Percentiles rank a stretch among this genome's conserved stretches.
These are phyloP conservation scores for Pinctada fucata DNA, from an alignment of 2,888 invertebrate genomes.

Conservation along the genomic window DNA sequence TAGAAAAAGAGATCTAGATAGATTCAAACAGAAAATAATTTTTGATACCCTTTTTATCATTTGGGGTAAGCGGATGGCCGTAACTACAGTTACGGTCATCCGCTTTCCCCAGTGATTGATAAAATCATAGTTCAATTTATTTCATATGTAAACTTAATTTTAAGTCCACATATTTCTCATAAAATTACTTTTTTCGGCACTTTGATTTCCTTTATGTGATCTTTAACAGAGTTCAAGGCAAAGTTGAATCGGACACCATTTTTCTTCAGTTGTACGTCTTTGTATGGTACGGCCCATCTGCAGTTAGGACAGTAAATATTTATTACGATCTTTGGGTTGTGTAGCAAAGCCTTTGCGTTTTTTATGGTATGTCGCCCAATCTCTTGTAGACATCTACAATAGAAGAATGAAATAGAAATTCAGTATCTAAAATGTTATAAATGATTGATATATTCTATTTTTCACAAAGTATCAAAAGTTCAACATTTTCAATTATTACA, in stretches of 20 bases:
- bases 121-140: no score
- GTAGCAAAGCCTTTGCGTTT: slow-evolving; percentile 8
- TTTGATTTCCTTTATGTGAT: slow-evolving; percentile 17
- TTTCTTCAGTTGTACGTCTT: slow-evolving; percentile 29
- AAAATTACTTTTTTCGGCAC: slow-evolving; percentile 15
- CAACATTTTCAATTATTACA: no score
- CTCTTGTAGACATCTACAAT: slow-evolving; percentile 33
- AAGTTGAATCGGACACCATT: slow-evolving; percentile 41
- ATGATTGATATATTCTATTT: background rate
- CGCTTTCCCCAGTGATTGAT: no score
- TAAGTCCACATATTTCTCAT: background rate
- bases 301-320: slow-evolving; percentile 35
- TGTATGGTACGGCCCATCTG: slow-evolving; percentile 20
- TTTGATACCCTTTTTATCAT: no score
- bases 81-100: no score
- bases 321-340: slow-evolving; percentile 9
- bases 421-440: background rate
- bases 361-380: slow-evolving; percentile 31
- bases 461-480: no score
- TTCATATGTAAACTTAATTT: no score
- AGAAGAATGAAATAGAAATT: background rate
- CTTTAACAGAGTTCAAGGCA: slow-evolving; percentile 34
- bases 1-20: no score
- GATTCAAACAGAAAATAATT: no score
- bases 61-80: no score